phyloP scores from a whole-genome alignment of 2,888 invertebrate species.

The Anorthoa munda region DNA sequence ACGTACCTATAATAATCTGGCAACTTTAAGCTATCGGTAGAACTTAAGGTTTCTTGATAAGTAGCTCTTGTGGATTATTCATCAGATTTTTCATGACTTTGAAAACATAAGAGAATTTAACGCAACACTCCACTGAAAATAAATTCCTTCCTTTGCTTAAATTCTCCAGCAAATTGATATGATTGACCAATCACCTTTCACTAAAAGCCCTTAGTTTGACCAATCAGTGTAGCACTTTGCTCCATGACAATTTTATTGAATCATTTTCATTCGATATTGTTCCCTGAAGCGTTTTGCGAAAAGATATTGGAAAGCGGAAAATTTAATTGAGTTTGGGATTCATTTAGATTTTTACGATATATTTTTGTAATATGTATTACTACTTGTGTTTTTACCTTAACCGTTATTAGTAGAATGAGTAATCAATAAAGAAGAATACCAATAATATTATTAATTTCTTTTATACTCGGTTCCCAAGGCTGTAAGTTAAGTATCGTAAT shows the following conservation, averaged over 20 bases:
- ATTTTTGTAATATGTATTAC: not conserved
- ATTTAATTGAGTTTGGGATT: not conserved
- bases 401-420: not conserved
- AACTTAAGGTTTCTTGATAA: conserved; percentile 24
- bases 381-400: not conserved
- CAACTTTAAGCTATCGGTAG: conserved; percentile 45
- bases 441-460: conserved; percentile 3
- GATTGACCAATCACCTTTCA: conserved; percentile 43
- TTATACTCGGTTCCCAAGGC: not conserved
- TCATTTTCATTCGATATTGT: conserved; percentile 20
- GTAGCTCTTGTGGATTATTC: not conserved
- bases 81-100: not conserved
- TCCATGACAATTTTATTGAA: conserved; percentile 22
- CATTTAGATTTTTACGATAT: conserved; percentile 7
- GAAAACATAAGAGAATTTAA: not conserved
- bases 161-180: conserved; percentile 8
- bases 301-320: conserved; percentile 17
- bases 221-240: conserved; percentile 29
- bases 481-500: not conserved
- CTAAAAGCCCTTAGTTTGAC: conserved; percentile 31
- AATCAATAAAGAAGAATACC: not conserved
- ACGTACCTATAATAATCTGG: conserved; percentile 29
- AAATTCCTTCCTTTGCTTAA: conserved; percentile 5
- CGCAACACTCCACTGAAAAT: not conserved
- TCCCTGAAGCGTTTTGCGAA: conserved; percentile 3